A percentile compares a stretch with the other conserved stretches of the same genome.
phyloP scores from a whole-genome alignment of 2,888 invertebrate genomes.

The Nudaria mundana region DNA sequence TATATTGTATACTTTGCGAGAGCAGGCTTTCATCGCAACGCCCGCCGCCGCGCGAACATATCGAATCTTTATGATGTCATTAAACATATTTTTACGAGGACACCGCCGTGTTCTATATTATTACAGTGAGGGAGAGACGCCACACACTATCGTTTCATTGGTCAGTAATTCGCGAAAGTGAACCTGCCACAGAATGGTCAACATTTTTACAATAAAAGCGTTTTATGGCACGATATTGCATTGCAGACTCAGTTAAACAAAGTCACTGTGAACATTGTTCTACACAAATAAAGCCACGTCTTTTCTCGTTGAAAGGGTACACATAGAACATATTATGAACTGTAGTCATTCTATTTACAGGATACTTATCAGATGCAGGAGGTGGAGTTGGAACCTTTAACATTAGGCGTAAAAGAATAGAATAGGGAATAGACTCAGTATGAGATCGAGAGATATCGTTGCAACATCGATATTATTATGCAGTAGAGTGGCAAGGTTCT shows the following conservation, averaged over 20 bases:
- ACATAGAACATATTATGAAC: too few relatives aligned
- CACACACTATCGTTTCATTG: conserved; percentile 57
- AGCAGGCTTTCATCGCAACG: conserved; percentile 60
- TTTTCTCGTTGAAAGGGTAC: too few relatives aligned
- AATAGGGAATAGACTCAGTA: too few relatives aligned
- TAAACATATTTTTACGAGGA: conserved; percentile 79
- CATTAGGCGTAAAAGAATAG: too few relatives aligned
- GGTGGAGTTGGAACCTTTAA: too few relatives aligned
- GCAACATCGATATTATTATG: too few relatives aligned
- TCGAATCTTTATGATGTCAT: conserved; percentile 76
- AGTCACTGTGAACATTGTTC: too few relatives aligned
- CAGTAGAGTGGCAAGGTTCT: too few relatives aligned
- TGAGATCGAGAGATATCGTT: too few relatives aligned
- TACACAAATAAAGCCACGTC: too few relatives aligned
- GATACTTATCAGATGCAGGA: too few relatives aligned
- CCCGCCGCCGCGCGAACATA: conserved; percentile 58
- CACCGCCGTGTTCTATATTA: conserved; percentile 69
- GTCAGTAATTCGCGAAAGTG: conserved; percentile 64
- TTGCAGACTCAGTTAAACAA: conserved; percentile 39
- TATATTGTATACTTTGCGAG: conserved; percentile 48
- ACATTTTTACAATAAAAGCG: conserved; percentile 61
- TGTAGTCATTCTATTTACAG: too few relatives aligned
- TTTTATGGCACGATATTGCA: conserved; percentile 45
- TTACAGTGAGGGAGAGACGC: conserved; percentile 56
- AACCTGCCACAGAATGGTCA: conserved; percentile 64